Percentiles rank a stretch among this genome's conserved stretches.
Conservation (phyloP, 1,140 invertebrate species). For the Tetramorium alpestre region DNA sequence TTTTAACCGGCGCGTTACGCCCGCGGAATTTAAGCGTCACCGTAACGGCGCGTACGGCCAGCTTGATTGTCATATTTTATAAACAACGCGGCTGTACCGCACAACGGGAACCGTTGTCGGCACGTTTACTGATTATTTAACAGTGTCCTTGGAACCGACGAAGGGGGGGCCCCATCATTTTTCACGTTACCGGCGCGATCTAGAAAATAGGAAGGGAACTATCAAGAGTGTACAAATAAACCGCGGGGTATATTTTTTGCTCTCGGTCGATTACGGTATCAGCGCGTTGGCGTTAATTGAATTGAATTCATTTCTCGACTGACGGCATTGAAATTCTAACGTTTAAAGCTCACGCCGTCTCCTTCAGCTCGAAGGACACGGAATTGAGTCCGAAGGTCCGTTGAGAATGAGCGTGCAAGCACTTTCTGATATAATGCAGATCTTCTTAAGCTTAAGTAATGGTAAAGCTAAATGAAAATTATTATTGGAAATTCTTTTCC, state of each 20-base stretch:
- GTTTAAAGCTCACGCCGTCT: background rate
- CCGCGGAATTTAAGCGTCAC: conserved; percentile 14
- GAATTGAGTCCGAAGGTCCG: background rate
- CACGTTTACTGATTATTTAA: conserved; percentile 57
- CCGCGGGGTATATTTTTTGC: background rate
- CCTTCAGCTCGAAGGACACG: background rate
- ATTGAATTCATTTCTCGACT: conserved; percentile 26
- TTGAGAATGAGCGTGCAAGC: background rate
- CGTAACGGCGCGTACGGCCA: background rate
- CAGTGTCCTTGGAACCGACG: conserved; percentile 12
- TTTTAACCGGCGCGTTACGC: conserved; percentile 18
- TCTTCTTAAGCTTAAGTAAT: background rate
- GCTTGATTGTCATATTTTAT: conserved; percentile 70
- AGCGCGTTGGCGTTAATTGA: conserved; percentile 25
- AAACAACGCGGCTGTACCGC: conserved; percentile 55
- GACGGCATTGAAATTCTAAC: conserved; percentile 25
- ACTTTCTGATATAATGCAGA: conserved; percentile 13
- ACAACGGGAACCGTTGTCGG: conserved; percentile 57
- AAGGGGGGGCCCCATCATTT: conserved; percentile 34
- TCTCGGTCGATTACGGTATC: background rate
- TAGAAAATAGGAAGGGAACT: conserved; percentile 37
- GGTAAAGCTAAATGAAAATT: background rate
- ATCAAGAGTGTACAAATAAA: conserved; percentile 51
- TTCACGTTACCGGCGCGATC: conserved; percentile 48
- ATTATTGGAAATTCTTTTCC: background rate